Base-by-base conservation (phyloP, 2,888 invertebrate species). In the Hypomecis atomaria region DNA sequence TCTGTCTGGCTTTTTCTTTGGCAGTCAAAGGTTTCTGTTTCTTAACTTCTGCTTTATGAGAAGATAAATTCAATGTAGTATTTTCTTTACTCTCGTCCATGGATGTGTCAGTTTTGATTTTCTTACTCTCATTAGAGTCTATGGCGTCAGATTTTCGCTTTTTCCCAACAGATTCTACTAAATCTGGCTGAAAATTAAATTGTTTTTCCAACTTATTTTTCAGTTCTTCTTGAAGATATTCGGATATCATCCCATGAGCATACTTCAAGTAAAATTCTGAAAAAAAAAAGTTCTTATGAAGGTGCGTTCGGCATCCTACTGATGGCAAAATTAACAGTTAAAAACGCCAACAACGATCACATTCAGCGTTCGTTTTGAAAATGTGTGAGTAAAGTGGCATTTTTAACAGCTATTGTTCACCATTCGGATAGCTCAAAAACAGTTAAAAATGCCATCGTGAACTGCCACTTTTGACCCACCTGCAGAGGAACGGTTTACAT, bases 201-300 rank as follows among this genome's bases (percentile, higher is more conserved):
- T 94, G 93, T 60, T 94, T 93, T 56, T 94, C 93, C 58, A 97
- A 88, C 76, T 94, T 94, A 61, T 94, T 93, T 59, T 94, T 93
- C 58, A 97, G 83, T 70, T 96, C 95, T 49, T 95, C 94, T 77
- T 95, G 93, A 38, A 97, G 89, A 83, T 97, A 97, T 76, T 96
- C 96, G 0, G 96, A 96, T 50, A 97, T 92, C 67, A 97, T 95
- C 9, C 97, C 97, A 83, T 95, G 95, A 0, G 97, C 96, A 91
- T 96, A 96, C 78, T 94, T 94, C 48, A 96, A 78, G 79, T 95
- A 96, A 54, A 93, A 90, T 74, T 95, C 95, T 95, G 84, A 37
- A 89, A 90, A 64, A 13, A 58, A 0, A 40, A n/a, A n/a, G n/a
- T n/a, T n/a, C n/a, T n/a, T n/a, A n/a, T n/a, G n/a, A n/a, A n/a